Conservation (phyloP, 1,140 invertebrate genomes). For the Drosophila burlai region DNA sequence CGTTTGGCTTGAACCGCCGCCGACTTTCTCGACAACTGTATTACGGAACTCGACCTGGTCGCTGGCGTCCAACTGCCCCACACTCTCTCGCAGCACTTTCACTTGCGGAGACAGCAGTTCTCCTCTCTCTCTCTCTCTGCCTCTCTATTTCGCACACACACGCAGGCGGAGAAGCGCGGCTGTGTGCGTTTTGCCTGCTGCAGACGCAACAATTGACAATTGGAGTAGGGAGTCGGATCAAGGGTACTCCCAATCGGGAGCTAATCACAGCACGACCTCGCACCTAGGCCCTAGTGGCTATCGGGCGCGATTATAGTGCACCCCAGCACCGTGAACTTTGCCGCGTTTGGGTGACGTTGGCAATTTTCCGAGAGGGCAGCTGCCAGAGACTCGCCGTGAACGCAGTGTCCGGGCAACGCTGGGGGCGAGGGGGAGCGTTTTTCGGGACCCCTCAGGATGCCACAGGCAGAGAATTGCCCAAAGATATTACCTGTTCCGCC, state of each 20-base stretch:
- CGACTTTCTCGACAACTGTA: slow-evolving; percentile 56
- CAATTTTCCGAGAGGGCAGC: slow-evolving; percentile 59
- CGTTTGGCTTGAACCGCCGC: not conserved
- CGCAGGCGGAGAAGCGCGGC: slow-evolving; percentile 15
- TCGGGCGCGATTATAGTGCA: slow-evolving; percentile 32
- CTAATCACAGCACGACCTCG: slow-evolving; percentile 1
- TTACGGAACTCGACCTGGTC: slow-evolving; percentile 68
- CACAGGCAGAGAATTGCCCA: slow-evolving; percentile 2
- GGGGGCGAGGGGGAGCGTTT: too few relatives aligned
- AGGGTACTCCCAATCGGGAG: slow-evolving; percentile 13
- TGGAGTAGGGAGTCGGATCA: slow-evolving; percentile 21
- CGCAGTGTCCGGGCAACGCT: too few relatives aligned
- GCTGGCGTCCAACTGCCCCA: slow-evolving; percentile 41
- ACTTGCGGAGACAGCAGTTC: slow-evolving; percentile 56
- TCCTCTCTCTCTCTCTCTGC: slow-evolving; percentile 2
- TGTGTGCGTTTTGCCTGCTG: slow-evolving; percentile 27
- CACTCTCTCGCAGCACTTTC: slow-evolving; percentile 73
- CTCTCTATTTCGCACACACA: slow-evolving; percentile 29
- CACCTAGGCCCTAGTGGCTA: not conserved
- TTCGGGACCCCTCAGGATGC: not conserved
- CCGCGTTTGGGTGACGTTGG: slow-evolving; percentile 84
- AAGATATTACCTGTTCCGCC: slow-evolving; percentile 93
- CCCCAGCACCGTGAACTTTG: slow-evolving; percentile 63
- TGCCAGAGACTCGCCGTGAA: slow-evolving; percentile 10
- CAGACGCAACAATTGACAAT: slow-evolving; percentile 66